Conservation (phyloP, 2,113 vertebrate species). For the Pantherophis guttatus region DNA sequence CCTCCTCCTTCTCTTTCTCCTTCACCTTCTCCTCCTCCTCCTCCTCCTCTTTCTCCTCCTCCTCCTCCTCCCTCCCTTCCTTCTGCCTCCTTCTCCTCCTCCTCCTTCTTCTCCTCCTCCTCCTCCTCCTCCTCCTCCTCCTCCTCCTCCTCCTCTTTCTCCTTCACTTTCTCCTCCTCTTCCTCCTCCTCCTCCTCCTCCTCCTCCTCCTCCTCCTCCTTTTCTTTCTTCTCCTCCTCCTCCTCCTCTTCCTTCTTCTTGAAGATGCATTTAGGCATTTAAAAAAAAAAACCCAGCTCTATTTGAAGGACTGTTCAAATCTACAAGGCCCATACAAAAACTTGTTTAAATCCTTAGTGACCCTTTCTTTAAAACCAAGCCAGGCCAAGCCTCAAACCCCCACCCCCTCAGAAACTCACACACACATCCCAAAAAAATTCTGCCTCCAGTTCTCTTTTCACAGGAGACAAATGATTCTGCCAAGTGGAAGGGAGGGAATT, state of each 20-base stretch:
- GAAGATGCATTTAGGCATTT: background rate
- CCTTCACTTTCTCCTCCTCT: rapidly evolving
- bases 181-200: too few relatives aligned
- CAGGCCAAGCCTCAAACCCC: background rate
- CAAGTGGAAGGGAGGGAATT: background rate
- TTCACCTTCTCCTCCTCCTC: rapidly evolving
- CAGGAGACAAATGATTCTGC: background rate
- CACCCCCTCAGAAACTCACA: background rate
- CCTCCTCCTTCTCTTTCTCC: rapidly evolving
- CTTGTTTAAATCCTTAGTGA: background rate
- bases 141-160: rapidly evolving
- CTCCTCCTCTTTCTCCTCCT: rapidly evolving
- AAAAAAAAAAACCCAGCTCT: background rate
- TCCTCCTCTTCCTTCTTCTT: too few relatives aligned
- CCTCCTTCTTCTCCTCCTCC: too few relatives aligned
- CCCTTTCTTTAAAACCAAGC: background rate
- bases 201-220: rapidly evolving
- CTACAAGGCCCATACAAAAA: background rate
- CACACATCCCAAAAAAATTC: background rate
- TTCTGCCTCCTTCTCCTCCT: too few relatives aligned
- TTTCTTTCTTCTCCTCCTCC: too few relatives aligned
- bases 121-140: too few relatives aligned
- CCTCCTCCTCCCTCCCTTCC: rapidly evolving
- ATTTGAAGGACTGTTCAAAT: background rate
- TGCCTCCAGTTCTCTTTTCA: background rate